Evolutionary conservation across 1,140 invertebrate species (phyloP).

Genomic region (Charaxes varanes): DNA sequence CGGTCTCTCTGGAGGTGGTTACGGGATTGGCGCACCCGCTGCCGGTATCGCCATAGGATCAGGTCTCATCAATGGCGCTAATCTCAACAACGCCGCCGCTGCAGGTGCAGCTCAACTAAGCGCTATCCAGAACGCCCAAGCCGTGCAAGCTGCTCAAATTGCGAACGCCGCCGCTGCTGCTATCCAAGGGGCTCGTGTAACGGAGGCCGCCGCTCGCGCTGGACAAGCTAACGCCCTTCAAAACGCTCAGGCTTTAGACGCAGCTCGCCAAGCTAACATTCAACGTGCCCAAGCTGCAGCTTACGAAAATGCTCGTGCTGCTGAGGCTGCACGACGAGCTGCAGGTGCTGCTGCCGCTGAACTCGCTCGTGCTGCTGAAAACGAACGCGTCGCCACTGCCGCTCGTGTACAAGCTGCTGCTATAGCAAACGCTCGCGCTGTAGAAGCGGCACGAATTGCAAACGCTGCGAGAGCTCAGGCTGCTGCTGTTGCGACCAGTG

Average conservation of each 20-base stretch:
- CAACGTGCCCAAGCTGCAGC: slow-evolving; percentile 60
- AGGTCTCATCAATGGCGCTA: slow-evolving; percentile 20
- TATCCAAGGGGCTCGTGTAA: slow-evolving; percentile 52
- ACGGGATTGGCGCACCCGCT: slow-evolving; percentile 17
- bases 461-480: slow-evolving; percentile 56
- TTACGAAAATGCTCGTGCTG: slow-evolving; percentile 52
- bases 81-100: slow-evolving; percentile 50
- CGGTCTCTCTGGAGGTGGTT: slow-evolving; percentile 8
- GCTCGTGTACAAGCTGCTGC: slow-evolving; percentile 56
- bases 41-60: slow-evolving; percentile 10
- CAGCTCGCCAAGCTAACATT: slow-evolving; percentile 50
- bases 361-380: slow-evolving; percentile 47
- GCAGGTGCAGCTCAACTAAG: slow-evolving; percentile 56
- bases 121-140: slow-evolving; percentile 65
- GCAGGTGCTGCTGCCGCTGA: slow-evolving; percentile 42
- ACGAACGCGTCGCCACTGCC: slow-evolving; percentile 54
- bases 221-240: slow-evolving; percentile 50
- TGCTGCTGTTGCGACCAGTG: slow-evolving; percentile 46
- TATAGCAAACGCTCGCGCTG: slow-evolving; percentile 53
- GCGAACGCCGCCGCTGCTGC: slow-evolving; percentile 54
- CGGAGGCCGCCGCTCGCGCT: slow-evolving; percentile 51
- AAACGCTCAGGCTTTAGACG: slow-evolving; percentile 57
- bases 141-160: slow-evolving; percentile 53
- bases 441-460: slow-evolving; percentile 54
- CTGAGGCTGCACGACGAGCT: slow-evolving; percentile 50